Evolutionary conservation across 1,140 invertebrate species (phyloP), one percentile per base, ranked within the genome.

Genomic region (Aradophagus sp.): DNA sequence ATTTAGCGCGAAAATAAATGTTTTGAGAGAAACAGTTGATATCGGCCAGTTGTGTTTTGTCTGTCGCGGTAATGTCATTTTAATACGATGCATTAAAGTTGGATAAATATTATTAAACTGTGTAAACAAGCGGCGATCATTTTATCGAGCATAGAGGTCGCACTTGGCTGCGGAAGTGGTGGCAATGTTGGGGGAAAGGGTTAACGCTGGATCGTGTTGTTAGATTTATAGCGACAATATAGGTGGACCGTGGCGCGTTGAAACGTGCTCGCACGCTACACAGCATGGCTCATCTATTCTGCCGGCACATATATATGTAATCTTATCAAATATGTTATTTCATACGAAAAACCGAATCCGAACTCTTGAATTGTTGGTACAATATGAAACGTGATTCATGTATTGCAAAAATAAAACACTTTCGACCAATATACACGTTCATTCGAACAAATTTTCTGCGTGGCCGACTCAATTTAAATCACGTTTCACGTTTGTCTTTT

Each of bases 181-280:
- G 53, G 41, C 56, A 71, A 70, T 58, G 74, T 68, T 74, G 47
- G 42, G 74, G 50, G 41, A 36, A 58, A 8, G 66, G 72, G 72
- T 77, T 79, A 78, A 79, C 77, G 68, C 61, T 68, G 61, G 52
- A 68, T 72, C 69, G 59, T 73, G 75, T 76, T 74, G 71, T 76
- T 75, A 78, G 77, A 83, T 83, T 82, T 83, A 83, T 81, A 72
- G 61, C 42, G 69, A 80, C 76, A 79, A 82, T 83, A 81, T 83
- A 77, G 74, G 78, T 74, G 68, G 72, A 75, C 73, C 47, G 45
- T 48, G 52, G 62, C 36, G 69, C 69, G 75, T 74, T 75, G 77
- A 74, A 76, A 77, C 66, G 72, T 74, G 69, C 68, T 36, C 20
- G 36, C 42, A 42, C 20, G 61, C 48, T 48, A 53, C 36, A 62